These are phyloP conservation scores for Phalacrocorax pelagicus DNA, from an alignment of 2,113 vertebrate species.

Conservation along the genomic window DNA sequence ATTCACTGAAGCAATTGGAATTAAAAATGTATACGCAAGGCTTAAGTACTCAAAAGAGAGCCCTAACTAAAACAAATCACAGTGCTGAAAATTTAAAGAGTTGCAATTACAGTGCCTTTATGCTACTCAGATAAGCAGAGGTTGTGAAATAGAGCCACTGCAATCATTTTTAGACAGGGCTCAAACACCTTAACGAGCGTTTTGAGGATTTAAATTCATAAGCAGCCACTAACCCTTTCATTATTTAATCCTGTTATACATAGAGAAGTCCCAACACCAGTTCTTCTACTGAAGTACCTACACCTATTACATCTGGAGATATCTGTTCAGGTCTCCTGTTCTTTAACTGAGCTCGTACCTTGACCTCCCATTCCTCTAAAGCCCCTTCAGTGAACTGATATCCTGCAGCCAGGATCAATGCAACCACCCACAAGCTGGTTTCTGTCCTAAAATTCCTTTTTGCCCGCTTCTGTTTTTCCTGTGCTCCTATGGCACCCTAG, in stretches of 20 bases:
- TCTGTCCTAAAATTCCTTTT: background rate
- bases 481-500: background rate
- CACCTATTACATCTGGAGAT: background rate
- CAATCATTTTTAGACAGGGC: background rate
- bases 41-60: conserved; percentile 60
- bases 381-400: background rate
- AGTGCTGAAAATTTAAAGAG: conserved; percentile 64
- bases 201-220: background rate
- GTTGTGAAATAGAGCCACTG: conserved; percentile 8
- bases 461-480: background rate
- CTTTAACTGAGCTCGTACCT: background rate
- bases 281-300: background rate
- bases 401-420: background rate
- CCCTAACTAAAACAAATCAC: conserved; percentile 57
- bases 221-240: background rate
- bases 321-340: background rate
- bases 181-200: background rate
- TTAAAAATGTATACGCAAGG: conserved; percentile 66
- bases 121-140: background rate
- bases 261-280: background rate
- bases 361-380: background rate
- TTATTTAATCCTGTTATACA: background rate
- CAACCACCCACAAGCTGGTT: background rate
- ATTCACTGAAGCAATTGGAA: conserved; percentile 36
- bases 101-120: conserved; percentile 20